Evolutionary conservation across 2,888 invertebrate genomes (phyloP).

Genomic region (Eulithis prunata): DNA sequence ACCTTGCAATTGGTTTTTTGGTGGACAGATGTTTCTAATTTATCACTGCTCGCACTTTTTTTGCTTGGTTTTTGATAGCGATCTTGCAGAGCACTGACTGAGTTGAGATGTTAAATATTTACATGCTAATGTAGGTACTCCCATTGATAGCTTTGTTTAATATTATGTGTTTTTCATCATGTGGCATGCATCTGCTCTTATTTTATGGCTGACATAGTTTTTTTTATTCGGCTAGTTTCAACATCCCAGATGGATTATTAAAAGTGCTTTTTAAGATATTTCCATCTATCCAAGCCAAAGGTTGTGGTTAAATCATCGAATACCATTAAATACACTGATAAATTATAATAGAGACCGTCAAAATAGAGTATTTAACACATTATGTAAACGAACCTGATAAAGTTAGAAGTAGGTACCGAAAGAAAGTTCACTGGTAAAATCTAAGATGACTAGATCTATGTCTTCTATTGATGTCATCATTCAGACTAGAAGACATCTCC

Average conservation of each 20-base stretch:
- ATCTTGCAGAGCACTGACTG: not conserved
- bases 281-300: not conserved
- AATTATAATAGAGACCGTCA: no score
- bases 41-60: constrained; percentile 17
- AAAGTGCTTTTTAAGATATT: constrained; percentile 10
- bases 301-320: not conserved
- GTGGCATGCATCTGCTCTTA: constrained; percentile 28
- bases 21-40: constrained; percentile 31
- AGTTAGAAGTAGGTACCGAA: no score
- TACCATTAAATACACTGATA: no score
- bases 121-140: constrained; percentile 11
- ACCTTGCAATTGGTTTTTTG: constrained; percentile 28
- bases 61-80: constrained; percentile 17
- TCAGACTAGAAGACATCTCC: no score
- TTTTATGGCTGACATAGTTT: constrained; percentile 9
- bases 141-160: constrained; percentile 3
- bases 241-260: not conserved
- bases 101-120: constrained; percentile 11
- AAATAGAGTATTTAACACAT: no score
- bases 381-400: no score
- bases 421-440: no score
- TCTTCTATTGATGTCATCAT: no score
- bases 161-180: constrained; percentile 22
- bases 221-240: constrained; percentile 17
- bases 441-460: no score